phyloP scores from a whole-genome alignment of 2,888 invertebrate species.

The Gryllus longicercus region DNA sequence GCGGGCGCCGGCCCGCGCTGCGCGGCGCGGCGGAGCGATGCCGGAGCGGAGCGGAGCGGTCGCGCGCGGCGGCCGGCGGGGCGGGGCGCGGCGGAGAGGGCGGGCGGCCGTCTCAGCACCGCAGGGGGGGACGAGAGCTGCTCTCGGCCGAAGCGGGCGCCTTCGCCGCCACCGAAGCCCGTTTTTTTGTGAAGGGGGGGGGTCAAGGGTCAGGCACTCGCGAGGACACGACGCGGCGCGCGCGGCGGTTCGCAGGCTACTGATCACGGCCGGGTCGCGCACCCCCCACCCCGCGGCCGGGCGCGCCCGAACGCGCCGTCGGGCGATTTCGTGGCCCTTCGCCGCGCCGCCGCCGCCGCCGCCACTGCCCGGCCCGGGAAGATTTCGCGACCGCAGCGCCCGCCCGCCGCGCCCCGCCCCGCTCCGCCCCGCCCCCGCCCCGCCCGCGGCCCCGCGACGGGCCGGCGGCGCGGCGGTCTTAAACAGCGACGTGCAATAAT shows the following conservation, averaged over 20 bases:
- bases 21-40: background rate
- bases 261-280: slow-evolving; percentile 6
- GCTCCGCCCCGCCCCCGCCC: background rate
- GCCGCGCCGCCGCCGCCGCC: background rate
- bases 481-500: background rate
- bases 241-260: background rate
- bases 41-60: background rate
- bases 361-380: background rate
- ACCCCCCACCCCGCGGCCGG: background rate
- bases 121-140: background rate
- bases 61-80: background rate
- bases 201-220: background rate
- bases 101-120: background rate
- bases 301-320: background rate
- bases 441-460: background rate
- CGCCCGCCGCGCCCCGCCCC: background rate
- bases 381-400: background rate
- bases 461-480: background rate
- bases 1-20: background rate
- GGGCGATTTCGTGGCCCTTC: background rate
- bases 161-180: background rate
- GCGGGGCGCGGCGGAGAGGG: background rate
- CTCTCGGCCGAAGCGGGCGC: background rate
- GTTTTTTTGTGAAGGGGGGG: no score
- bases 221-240: slow-evolving; percentile 11